A percentile compares a stretch with the other conserved stretches of the same genome.
phyloP scores from a whole-genome alignment of 2,888 invertebrate genomes.

The Geophilus truncorum region DNA sequence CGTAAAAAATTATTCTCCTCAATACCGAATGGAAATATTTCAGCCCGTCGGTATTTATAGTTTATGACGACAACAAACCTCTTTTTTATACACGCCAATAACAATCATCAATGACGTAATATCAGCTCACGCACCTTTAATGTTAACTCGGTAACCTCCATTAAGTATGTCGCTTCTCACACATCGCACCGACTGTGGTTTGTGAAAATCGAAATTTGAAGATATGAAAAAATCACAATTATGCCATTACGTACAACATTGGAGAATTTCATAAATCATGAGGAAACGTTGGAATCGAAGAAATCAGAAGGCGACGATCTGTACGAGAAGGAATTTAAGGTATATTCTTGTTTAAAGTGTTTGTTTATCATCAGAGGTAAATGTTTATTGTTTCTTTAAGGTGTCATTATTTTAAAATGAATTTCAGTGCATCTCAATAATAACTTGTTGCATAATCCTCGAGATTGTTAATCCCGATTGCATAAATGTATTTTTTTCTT shows the following conservation, averaged over 20 bases:
- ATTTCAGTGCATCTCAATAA: no score
- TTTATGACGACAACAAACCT: not conserved
- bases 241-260: constrained; percentile 50
- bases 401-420: not conserved
- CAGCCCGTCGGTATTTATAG: not conserved
- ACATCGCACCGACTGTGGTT: not conserved
- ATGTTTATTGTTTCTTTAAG: not conserved
- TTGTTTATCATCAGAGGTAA: not conserved
- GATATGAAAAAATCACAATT: constrained; percentile 27
- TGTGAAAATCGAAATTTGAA: not conserved
- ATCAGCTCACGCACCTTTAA: not conserved
- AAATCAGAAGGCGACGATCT: constrained; percentile 47
- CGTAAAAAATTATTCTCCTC: no score
- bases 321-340: constrained; percentile 53
- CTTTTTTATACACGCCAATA: not conserved
- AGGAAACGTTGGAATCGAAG: constrained; percentile 50
- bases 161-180: constrained; percentile 1
- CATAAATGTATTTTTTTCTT: no score
- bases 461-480: no score
- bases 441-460: no score
- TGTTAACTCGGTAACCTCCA: not conserved
- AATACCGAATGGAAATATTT: no score
- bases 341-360: no score
- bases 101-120: not conserved
- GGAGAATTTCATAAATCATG: constrained; percentile 52